phyloP scores from a whole-genome alignment of 2,797 vertebrate genomes.

The Labeo calbasu region DNA sequence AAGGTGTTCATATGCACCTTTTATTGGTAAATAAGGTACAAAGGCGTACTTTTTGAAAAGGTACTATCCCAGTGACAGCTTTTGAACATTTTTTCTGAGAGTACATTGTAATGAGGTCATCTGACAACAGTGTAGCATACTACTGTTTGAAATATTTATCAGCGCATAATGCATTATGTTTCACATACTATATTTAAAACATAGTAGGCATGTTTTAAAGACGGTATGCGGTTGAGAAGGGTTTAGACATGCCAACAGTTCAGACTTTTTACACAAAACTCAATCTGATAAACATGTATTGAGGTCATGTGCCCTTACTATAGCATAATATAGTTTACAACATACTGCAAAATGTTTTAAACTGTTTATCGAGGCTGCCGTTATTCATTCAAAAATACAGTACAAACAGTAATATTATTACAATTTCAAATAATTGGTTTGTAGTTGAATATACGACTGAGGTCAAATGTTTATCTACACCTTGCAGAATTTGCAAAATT shows the following conservation, averaged over 20 bases:
- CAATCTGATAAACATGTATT: background rate
- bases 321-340: background rate
- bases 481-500: too few species aligned
- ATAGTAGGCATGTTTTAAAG: background rate
- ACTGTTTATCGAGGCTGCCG: too few species aligned
- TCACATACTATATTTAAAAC: constrained; percentile 6
- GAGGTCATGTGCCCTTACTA: background rate
- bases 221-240: too few species aligned
- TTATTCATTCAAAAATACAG: background rate
- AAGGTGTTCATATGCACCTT: background rate
- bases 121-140: constrained; percentile 2
- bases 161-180: background rate
- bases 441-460: background rate
- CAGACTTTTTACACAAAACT: background rate
- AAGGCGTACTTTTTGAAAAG: background rate
- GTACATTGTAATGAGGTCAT: constrained; percentile 12
- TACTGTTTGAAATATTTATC: constrained; percentile 18
- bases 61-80: background rate
- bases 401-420: background rate
- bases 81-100: background rate
- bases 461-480: too few species aligned
- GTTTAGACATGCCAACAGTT: background rate
- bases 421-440: background rate
- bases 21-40: background rate
- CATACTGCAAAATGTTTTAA: background rate